Evolutionary conservation across 2,888 invertebrate species (phyloP).

Genomic region (Dicycla oo): DNA sequence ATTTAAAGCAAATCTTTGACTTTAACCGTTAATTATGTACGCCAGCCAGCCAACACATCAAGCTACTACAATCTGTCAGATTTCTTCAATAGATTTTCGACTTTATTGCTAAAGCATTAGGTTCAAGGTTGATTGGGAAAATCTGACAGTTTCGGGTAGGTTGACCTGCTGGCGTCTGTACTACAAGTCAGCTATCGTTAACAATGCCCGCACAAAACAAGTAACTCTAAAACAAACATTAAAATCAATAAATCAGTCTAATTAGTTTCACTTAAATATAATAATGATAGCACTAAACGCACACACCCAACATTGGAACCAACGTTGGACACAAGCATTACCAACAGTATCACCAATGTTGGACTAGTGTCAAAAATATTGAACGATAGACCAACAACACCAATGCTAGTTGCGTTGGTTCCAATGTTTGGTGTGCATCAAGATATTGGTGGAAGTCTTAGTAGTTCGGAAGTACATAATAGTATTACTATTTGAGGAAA

Average conservation of each 20-base stretch:
- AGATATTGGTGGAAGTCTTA: slow-evolving; percentile 48
- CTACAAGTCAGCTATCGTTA: background rate
- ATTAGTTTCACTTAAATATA: slow-evolving; percentile 80
- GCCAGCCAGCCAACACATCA: too few relatives aligned
- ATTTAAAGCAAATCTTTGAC: too few relatives aligned
- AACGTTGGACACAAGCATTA: slow-evolving; percentile 18
- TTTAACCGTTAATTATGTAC: too few relatives aligned
- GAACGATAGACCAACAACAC: background rate
- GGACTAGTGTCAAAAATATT: background rate
- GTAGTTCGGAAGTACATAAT: slow-evolving; percentile 49
- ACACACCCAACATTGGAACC: slow-evolving; percentile 24
- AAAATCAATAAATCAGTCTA: slow-evolving; percentile 84
- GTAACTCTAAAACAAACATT: slow-evolving; percentile 63
- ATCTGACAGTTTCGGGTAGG: too few relatives aligned
- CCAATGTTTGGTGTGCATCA: slow-evolving; percentile 25
- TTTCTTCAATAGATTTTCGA: too few relatives aligned
- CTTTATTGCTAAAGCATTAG: too few relatives aligned
- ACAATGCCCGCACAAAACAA: slow-evolving; percentile 14
- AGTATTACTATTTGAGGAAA: slow-evolving; percentile 32
- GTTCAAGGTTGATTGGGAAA: too few relatives aligned
- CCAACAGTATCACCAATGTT: background rate
- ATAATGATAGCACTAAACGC: slow-evolving; percentile 46
- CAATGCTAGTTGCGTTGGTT: slow-evolving; percentile 1
- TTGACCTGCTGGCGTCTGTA: too few relatives aligned
- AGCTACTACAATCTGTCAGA: too few relatives aligned